Conservation (phyloP, 2,797 vertebrate genomes). For the Chaenodraco wilsoni region DNA sequence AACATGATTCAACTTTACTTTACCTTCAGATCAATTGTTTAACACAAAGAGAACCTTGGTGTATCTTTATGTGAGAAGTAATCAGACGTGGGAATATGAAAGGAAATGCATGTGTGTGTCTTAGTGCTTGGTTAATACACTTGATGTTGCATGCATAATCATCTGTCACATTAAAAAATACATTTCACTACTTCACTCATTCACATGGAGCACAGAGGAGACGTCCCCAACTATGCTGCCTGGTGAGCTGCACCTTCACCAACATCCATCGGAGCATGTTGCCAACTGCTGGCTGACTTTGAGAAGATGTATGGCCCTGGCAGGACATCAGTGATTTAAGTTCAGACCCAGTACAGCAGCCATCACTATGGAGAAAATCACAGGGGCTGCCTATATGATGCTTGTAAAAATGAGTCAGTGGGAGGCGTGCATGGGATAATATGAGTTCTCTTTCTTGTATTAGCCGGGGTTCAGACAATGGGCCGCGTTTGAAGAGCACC, state of each 20-base stretch:
- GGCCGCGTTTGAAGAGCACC: slow-evolving; percentile 59
- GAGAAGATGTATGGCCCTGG: slow-evolving; percentile 26
- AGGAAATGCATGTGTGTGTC: background rate
- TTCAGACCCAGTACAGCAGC: slow-evolving; percentile 19
- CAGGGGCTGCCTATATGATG: slow-evolving; percentile 3
- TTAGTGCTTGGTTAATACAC: background rate
- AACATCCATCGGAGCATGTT: slow-evolving; percentile 18
- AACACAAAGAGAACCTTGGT: background rate
- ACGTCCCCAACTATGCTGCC: slow-evolving; percentile 8
- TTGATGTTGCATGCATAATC: slow-evolving; percentile 19
- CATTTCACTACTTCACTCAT: background rate
- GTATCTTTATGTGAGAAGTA: background rate
- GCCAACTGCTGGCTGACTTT: slow-evolving; percentile 10
- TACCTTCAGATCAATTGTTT: background rate
- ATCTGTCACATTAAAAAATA: slow-evolving; percentile 15
- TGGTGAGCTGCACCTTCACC: slow-evolving; percentile 20
- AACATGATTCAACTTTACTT: no score
- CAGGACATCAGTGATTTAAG: slow-evolving; percentile 35
- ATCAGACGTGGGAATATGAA: slow-evolving; percentile 13
- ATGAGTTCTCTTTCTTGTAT: slow-evolving; percentile 39
- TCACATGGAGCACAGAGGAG: background rate
- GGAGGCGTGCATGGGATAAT: slow-evolving; percentile 28
- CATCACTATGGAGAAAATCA: slow-evolving; percentile 21
- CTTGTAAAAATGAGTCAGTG: slow-evolving; percentile 27
- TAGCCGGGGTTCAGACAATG: slow-evolving; percentile 55